A percentile compares a stretch with the other conserved stretches of the same genome.
phyloP scores from a whole-genome alignment of 2,797 vertebrate genomes.

The Ceryle rudis region DNA sequence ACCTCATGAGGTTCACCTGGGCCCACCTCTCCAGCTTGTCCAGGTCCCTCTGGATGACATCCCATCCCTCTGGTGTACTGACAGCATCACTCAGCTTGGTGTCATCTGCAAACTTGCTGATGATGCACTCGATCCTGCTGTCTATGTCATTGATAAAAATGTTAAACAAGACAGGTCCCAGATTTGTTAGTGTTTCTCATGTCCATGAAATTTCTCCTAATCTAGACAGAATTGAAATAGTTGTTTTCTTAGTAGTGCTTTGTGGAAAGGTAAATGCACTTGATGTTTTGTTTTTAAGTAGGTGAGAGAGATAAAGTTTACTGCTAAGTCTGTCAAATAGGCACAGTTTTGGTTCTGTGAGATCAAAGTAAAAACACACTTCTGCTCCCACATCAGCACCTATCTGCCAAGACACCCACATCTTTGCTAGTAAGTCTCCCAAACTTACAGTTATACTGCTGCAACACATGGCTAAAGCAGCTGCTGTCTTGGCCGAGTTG shows the following conservation, averaged over 20 bases:
- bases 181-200: background rate
- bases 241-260: background rate
- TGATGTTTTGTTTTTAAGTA: background rate
- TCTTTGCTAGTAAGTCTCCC: background rate
- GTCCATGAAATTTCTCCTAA: background rate
- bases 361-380: background rate
- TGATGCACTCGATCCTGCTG: too few species aligned
- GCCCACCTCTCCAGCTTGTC: too few species aligned
- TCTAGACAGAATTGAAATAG: background rate
- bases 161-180: too few species aligned
- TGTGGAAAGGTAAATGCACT: background rate
- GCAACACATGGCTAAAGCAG: background rate
- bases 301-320: background rate
- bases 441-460: background rate
- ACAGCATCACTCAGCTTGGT: too few species aligned
- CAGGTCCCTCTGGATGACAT: too few species aligned
- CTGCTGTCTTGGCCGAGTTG: background rate
- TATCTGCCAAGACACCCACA: accelerated
- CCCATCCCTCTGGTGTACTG: too few species aligned
- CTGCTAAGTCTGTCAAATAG: background rate
- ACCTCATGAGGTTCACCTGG: too few species aligned
- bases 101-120: too few species aligned
- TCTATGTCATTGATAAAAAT: too few species aligned
- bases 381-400: background rate
- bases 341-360: background rate